Evolutionary conservation across 2,888 invertebrate genomes (phyloP).

Genomic region (Agonopterix subpropinquella): DNA sequence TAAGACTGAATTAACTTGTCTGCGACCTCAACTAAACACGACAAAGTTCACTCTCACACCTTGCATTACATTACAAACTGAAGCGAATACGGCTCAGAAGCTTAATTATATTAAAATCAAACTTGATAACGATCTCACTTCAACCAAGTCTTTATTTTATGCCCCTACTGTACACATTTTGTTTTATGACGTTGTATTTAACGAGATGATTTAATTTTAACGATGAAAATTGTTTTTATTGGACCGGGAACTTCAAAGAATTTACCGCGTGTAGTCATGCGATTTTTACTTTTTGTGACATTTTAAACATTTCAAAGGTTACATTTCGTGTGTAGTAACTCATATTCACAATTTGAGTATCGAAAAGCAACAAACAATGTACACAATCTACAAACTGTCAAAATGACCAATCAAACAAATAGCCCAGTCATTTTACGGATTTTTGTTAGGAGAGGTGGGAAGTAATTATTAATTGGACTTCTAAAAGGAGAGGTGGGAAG

Average conservation of each 20-base stretch:
- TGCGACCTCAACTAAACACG: slow-evolving; percentile 54
- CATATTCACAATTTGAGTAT: too few relatives aligned
- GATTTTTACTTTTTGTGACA: neutral
- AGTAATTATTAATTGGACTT: too few relatives aligned
- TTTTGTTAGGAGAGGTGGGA: too few relatives aligned
- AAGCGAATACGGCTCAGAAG: slow-evolving; percentile 6
- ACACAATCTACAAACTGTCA: too few relatives aligned
- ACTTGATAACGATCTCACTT: neutral
- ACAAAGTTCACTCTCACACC: slow-evolving; percentile 50
- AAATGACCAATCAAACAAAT: too few relatives aligned
- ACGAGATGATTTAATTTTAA: slow-evolving; percentile 15
- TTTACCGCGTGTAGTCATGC: slow-evolving; percentile 13
- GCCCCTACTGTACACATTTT: slow-evolving; percentile 7
- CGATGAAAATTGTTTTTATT: slow-evolving; percentile 7
- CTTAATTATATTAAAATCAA: slow-evolving; percentile 10
- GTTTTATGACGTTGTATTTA: slow-evolving; percentile 10
- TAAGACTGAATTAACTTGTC: slow-evolving; percentile 70
- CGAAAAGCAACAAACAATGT: too few relatives aligned
- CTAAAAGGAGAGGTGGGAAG: too few relatives aligned
- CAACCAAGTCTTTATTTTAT: neutral
- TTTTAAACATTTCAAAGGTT: too few relatives aligned
- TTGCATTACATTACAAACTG: slow-evolving; percentile 24
- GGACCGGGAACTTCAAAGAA: slow-evolving; percentile 3
- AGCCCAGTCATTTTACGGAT: too few relatives aligned
- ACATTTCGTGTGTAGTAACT: too few relatives aligned